Conservation (phyloP, 2,797 vertebrate species). For the Taenioides sp. region DNA sequence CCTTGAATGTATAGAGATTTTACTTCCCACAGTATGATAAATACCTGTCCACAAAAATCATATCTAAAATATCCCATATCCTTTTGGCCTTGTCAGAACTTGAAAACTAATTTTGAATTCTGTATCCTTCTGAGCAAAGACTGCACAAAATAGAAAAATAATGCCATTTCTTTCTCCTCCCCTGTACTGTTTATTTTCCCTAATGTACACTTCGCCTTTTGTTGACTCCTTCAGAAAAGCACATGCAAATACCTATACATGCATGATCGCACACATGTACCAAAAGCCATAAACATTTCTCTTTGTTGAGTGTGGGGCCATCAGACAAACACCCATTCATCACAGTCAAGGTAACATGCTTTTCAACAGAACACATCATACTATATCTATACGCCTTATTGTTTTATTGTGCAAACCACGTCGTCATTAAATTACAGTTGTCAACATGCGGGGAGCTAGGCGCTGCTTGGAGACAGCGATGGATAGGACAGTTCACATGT, state of each 20-base stretch:
- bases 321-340: conserved; percentile 47
- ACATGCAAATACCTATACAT: conserved; percentile 22
- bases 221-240: conserved; percentile 32
- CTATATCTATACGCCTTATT: conserved; percentile 25
- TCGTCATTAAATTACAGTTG: conserved; percentile 32
- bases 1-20: no score
- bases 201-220: conserved; percentile 22
- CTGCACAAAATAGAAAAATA: neutral
- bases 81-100: neutral
- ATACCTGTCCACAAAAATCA: neutral
- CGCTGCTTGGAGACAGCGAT: conserved; percentile 17
- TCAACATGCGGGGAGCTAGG: conserved; percentile 15
- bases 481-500: conserved; percentile 20
- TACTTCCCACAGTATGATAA: no score
- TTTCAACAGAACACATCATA: conserved; percentile 27
- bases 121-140: neutral
- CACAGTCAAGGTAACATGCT: conserved; percentile 34
- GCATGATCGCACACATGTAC: conserved; percentile 40
- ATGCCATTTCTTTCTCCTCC: neutral
- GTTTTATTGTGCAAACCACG: conserved; percentile 20
- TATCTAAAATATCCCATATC: neutral
- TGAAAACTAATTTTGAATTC: neutral
- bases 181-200: conserved; percentile 10
- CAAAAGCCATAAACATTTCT: conserved; percentile 46
- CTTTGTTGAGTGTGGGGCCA: conserved; percentile 46